Percentiles rank a stretch among this genome's conserved stretches.
Evolutionary conservation across 2,797 vertebrate genomes (phyloP).

Genomic region (Pipistrellus kuhlii): DNA sequence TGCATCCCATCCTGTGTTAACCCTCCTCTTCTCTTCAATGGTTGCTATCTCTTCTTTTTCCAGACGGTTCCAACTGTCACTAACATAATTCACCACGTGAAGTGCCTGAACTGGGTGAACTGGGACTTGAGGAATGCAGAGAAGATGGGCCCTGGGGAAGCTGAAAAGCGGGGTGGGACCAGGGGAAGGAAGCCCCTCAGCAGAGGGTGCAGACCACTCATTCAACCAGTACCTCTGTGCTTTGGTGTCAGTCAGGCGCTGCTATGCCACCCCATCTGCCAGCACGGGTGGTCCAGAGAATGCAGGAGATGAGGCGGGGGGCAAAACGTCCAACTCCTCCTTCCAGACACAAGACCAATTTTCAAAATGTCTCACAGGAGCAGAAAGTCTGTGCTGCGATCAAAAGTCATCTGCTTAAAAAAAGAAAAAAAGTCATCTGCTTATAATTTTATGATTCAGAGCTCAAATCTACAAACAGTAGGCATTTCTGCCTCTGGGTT

Average conservation of each 20-base stretch:
- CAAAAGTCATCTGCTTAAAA: conserved; percentile 28
- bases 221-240: not conserved
- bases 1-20: not conserved
- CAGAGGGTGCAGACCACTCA: not conserved
- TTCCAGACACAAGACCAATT: not conserved
- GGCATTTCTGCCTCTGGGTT: conserved; percentile 6
- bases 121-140: not conserved
- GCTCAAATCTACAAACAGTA: not conserved
- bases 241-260: not conserved
- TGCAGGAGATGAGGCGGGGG: rapidly evolving
- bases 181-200: not conserved
- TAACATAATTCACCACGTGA: not conserved
- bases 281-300: not conserved
- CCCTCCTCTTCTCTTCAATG: not conserved
- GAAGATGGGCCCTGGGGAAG: not conserved
- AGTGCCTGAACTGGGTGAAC: too few species aligned
- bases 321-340: not conserved
- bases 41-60: not conserved
- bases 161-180: not conserved
- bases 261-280: not conserved
- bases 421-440: conserved; percentile 22
- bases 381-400: not conserved
- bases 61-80: not conserved
- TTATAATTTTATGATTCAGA: not conserved
- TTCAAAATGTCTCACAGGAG: not conserved